Conservation (phyloP, 2,888 invertebrate species). For the Herminia tarsipennalis region DNA sequence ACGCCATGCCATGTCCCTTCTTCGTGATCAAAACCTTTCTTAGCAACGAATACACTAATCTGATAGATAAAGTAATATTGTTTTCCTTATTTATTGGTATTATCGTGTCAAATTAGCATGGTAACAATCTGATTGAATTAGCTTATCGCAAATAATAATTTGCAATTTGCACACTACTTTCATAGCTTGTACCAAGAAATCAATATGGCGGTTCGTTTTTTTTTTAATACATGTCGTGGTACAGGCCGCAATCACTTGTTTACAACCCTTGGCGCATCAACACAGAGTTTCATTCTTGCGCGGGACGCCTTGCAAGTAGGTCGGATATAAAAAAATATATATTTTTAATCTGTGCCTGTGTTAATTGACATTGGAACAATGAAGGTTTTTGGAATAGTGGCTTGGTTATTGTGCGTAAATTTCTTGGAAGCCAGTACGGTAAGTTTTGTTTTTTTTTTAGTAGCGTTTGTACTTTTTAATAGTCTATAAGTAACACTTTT, state of each 20-base stretch:
- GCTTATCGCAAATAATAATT: conserved; percentile 1
- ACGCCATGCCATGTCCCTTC: no score
- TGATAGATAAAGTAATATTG: no score
- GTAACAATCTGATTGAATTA: no score
- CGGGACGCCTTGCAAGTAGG: conserved; percentile 21
- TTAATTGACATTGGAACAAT: conserved; percentile 33
- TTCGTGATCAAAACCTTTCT: no score
- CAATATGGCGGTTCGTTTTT: background rate
- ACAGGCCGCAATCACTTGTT: conserved; percentile 33
- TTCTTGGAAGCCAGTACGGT: conserved; percentile 45
- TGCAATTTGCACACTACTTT: background rate
- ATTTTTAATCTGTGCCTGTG: conserved; percentile 26
- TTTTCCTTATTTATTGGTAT: no score
- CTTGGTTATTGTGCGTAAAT: conserved; percentile 46
- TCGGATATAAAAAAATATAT: conserved; percentile 11
- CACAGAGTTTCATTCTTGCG: conserved; percentile 15
- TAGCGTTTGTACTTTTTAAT: background rate
- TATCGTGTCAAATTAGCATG: no score
- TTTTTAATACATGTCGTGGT: conserved; percentile 10
- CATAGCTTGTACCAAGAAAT: conserved; percentile 11
- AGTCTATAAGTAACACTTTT: no score
- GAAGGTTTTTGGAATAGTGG: conserved; percentile 43
- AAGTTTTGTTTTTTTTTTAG: conserved; percentile 28
- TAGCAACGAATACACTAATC: no score
- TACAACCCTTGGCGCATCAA: conserved; percentile 11